Base-by-base conservation (phyloP, 1,140 invertebrate species). In the Parapsyche elsis region DNA sequence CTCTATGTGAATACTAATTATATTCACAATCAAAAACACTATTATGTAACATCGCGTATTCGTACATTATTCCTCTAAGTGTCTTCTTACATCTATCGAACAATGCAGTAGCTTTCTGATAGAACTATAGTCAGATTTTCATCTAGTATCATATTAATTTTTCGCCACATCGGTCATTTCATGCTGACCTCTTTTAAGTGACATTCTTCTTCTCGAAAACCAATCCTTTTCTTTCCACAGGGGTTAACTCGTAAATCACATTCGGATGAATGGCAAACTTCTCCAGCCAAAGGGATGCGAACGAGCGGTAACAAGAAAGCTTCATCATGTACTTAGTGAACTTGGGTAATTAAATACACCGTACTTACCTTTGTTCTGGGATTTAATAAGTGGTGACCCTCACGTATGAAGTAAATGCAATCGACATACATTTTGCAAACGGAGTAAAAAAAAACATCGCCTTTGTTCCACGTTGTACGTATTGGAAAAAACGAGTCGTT, bases 311-410 rank as follows among this genome's bases (percentile, higher is more conserved):
- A 75, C 73, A 75, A 75, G 45, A 46, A 75, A 46, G 44, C 73
- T 75, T 24, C 73, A 49, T 46, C 73, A 75, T 75, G 57, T 49
- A 74, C 71, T 49, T 49, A 21, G 26, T 77, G n/a, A 80, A 82
- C 49, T 80, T 80, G 57, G 14, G 30, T 82, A 82, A 82, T 82
- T 80, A 82, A 82, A 82, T 80, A 78, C 71, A 64, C 75, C 79
- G 53, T 80, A 75, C 61, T 80, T 78, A 82, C 81, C 81, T 82
- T 82, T 82, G 76, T 77, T 26, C 64, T 61, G 16, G 78, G 76
- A 70, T 81, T 81, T 77, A 81, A 77, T 71, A 81, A 76, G 71
- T 46, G 49, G 30, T 44, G 70, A 71, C 46, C 75, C 76, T 71
- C 24, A 12, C 14, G n/a, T 45, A 46, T 24, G 21, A 23, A 81